Evolutionary conservation across 2,113 vertebrate species (phyloP), one percentile per base, ranked within the genome.

Genomic region (Anseranas semipalmata): DNA sequence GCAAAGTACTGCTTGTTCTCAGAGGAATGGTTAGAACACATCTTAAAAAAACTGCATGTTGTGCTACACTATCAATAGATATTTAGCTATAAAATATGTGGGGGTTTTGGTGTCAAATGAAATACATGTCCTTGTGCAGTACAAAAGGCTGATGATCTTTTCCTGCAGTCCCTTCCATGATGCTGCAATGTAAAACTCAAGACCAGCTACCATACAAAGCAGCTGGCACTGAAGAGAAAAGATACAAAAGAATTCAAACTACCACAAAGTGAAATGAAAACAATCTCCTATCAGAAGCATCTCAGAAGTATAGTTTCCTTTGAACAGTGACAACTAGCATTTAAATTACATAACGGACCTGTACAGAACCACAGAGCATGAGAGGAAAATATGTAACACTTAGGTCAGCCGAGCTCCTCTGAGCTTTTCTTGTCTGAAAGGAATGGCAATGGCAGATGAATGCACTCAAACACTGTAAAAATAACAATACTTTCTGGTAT

Each of bases 221-320:
- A 55, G 80, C 94, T 96, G 81, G 85, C 41, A 79, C 55, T 2
- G 22, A 87, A 79, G 30, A 80, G 78, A 92, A 71, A 43, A 52
- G 68, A 55, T 67, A 92, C 72, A 94, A 95, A 96, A 89, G 89
- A 73, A 94, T 95, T 96, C 88, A 95, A 91, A 65, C 77, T 79
- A 73, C 59, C 70, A 70, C 73, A 89, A 85, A 96, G 93, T 7
- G 66, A 92, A 94, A 92, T 90, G 66, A 95, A 95, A 96, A 87
- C 93, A 85, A 79, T 91, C 73, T 93, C 35, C 83, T 85, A 66
- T 90, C 74, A 82, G 71, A 75, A 79, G 66, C 53, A 95, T 89
- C 80, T 92, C 84, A 89, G 86, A 92, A 91, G 84, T 58, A 50
- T 25, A n/a, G 67, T 79, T 92, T 62, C 79, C 83, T 93, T 85